Percentiles rank a stretch among this genome's conserved stretches.
phyloP scores from a whole-genome alignment of 2,113 vertebrate genomes.

The Lates calcarifer region DNA sequence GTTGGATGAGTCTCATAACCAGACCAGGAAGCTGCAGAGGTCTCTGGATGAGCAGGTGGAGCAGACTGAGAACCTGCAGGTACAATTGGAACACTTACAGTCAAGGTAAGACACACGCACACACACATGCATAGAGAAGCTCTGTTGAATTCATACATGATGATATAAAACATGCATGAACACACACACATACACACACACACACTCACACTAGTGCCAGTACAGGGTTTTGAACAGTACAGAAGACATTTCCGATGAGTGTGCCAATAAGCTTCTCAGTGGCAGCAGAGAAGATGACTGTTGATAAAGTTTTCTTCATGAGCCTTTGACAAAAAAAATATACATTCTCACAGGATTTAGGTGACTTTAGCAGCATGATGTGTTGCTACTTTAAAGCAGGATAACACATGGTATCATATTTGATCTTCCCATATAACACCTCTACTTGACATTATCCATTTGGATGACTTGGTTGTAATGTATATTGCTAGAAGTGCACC shows the following conservation, averaged over 20 bases:
- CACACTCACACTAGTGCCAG: not conserved
- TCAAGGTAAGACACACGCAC: conserved; percentile 84
- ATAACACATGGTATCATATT: not conserved
- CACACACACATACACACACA: too few species aligned
- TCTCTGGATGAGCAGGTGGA: conserved; percentile 94
- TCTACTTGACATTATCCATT: too few species aligned
- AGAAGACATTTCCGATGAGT: not conserved
- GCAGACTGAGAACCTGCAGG: conserved; percentile 91
- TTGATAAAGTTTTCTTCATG: not conserved
- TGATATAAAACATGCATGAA: not conserved
- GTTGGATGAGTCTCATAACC: conserved; percentile 88
- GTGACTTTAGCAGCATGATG: not conserved
- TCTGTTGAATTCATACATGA: not conserved
- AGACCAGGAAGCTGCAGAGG: conserved; percentile 91
- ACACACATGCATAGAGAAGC: not conserved
- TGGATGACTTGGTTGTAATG: too few species aligned
- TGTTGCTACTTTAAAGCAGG: too few species aligned
- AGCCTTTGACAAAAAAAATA: not conserved
- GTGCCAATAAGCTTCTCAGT: not conserved
- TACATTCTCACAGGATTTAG: not conserved
- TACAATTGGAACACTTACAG: conserved; percentile 92
- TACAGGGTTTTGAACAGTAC: not conserved
- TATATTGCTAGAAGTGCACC: too few species aligned
- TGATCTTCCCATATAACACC: not conserved
- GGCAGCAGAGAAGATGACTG: not conserved